A percentile compares a stretch with the other conserved stretches of the same genome.
These are phyloP conservation scores for Pseudochirops corinnae DNA, from an alignment of 2,797 vertebrate genomes.

Conservation along the genomic window DNA sequence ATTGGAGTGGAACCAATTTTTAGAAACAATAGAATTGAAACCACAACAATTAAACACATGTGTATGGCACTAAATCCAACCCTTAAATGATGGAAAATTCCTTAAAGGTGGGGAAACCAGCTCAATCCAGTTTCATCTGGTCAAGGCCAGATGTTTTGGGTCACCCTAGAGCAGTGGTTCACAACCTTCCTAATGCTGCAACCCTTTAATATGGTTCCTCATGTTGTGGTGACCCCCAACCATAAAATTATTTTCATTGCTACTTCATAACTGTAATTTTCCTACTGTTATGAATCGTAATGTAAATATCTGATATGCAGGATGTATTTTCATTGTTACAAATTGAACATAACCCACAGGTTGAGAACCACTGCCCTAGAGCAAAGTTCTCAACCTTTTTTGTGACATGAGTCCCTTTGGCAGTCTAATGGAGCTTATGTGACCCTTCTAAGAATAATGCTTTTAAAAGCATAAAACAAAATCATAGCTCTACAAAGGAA, in stretches of 20 bases:
- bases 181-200: too few species aligned
- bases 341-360: too few species aligned
- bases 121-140: neutral
- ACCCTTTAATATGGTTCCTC: too few species aligned
- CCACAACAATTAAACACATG: neutral
- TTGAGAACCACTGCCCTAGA: neutral
- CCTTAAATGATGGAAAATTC: neutral
- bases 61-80: neutral
- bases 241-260: too few species aligned
- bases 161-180: neutral
- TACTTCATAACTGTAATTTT: too few species aligned
- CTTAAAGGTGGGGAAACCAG: neutral
- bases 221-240: too few species aligned
- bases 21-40: neutral
- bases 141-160: neutral
- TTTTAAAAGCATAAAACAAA: neutral
- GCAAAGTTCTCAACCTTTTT: neutral
- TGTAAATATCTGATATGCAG: too few species aligned
- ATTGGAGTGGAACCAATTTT: neutral
- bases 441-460: neutral
- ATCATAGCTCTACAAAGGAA: neutral
- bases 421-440: neutral
- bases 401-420: neutral
- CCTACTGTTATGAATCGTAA: too few species aligned
- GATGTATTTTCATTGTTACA: too few species aligned